Base-by-base conservation (phyloP, 1,140 invertebrate genomes). In the Drosophila albomicans region DNA sequence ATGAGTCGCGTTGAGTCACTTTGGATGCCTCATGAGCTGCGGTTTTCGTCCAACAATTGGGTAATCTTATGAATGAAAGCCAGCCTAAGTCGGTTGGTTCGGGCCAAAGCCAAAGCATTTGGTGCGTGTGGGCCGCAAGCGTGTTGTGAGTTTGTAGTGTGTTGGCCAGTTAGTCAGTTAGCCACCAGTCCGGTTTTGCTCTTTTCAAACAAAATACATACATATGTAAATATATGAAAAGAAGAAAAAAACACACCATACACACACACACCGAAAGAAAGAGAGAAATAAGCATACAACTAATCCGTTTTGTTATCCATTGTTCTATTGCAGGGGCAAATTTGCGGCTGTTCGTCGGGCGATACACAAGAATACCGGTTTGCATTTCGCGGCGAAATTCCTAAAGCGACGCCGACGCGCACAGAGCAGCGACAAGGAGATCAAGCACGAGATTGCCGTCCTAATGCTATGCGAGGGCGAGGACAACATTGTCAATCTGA, bases 341-440 rank as follows among this genome's bases (percentile, higher is more conserved):
- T 99, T 99, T 93, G 98, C 98, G 13, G 96, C 97, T 66, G 98
- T 99, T 52, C 95, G 96, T 76, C 95, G 97, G 93, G 97, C 98
- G 81, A 94, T 95, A n/a, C 96, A 99, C 92, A 95, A 96, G 91
- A 94, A 95, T 69, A 97, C 96, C 6, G 96, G 97, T 28, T 94
- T 95, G 75, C 95, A 97, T 92, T 99, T 97, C 94, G 98, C 98
- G 1, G 98, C 98, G 74, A 99, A 99, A 94, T 98, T 97, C 93
- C 96, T 99, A 76, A 95, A 96, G 92, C 98, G 99, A 93, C 94
- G 97, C 78, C 95, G 98, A 84, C 95, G 96, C 75, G 96, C 95
- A 28, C 95, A 95, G 70, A 96, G 97, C 93, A 95, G 96, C 41
- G 95, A 95, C 80, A 95, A 96, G 82, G 97, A 98, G 93, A 97